These are phyloP conservation scores for Probaryconus sp. DNA, from an alignment of 1,140 invertebrate species.

Conservation along the genomic window DNA sequence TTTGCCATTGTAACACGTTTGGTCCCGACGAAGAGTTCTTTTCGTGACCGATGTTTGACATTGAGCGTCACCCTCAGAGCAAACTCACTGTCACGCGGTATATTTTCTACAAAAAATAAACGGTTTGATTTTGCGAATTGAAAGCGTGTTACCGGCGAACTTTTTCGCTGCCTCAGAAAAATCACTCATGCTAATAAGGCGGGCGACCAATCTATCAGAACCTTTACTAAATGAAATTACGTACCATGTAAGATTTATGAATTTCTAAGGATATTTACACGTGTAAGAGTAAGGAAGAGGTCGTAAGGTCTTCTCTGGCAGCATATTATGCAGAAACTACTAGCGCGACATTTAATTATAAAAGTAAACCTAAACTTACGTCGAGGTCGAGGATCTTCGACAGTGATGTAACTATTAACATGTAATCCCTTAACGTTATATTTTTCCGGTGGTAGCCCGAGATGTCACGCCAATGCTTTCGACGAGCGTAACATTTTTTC, in stretches of 20 bases:
- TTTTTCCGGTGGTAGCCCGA: slow-evolving; percentile 73
- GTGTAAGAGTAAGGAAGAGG: slow-evolving; percentile 66
- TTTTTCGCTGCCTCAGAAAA: slow-evolving; percentile 12
- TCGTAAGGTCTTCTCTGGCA: slow-evolving; percentile 71
- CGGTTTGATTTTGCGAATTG: slow-evolving; percentile 5
- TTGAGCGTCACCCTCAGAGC: slow-evolving; percentile 37
- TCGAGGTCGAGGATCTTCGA: slow-evolving; percentile 66
- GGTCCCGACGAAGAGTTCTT: slow-evolving; percentile 3
- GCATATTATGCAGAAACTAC: slow-evolving; percentile 72
- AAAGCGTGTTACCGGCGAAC: too few species aligned
- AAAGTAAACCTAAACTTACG: slow-evolving; percentile 71
- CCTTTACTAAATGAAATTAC: slow-evolving; percentile 64
- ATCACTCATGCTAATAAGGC: slow-evolving; percentile 20
- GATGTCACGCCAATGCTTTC: slow-evolving; percentile 47
- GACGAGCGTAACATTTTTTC: slow-evolving; percentile 8
- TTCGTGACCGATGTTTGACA: slow-evolving; percentile 35
- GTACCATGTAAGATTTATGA: slow-evolving; percentile 74
- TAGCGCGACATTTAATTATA: slow-evolving; percentile 73
- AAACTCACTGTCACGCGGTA: slow-evolving; percentile 20
- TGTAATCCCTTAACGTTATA: slow-evolving; percentile 77
- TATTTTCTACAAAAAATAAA: slow-evolving; percentile 46
- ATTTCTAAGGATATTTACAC: slow-evolving; percentile 75
- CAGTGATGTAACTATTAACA: slow-evolving; percentile 78
- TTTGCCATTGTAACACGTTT: neutral
- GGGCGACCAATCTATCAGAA: slow-evolving; percentile 41